Evolutionary conservation across 23 tunicate species (phyloP).

Genomic region (Styela plicata): DNA sequence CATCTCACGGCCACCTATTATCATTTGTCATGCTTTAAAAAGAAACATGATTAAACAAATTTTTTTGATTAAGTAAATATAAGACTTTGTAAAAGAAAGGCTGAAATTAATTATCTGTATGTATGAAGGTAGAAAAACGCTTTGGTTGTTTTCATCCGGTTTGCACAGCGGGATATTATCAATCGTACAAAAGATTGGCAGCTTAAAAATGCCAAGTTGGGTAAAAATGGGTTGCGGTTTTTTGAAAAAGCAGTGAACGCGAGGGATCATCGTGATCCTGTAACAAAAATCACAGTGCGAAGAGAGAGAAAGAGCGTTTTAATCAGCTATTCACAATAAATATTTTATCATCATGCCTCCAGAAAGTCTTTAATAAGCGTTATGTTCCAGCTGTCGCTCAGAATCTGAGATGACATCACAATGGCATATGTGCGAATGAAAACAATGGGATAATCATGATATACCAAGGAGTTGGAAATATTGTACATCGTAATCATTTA

Average conservation of each 20-base stretch:
- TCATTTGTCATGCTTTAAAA: no score
- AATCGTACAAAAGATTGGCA: constrained; percentile 14
- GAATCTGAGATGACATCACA: not conserved
- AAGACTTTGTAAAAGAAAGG: no score
- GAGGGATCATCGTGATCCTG: constrained; percentile 20
- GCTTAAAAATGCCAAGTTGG: constrained; percentile 23
- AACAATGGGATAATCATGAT: not conserved
- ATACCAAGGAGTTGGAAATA: no score
- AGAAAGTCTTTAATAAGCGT: no score
- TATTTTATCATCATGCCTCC: no score
- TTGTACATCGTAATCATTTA: no score
- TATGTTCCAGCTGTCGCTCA: no score
- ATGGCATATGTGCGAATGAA: not conserved
- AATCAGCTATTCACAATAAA: not conserved
- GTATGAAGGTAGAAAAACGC: constrained; percentile 31
- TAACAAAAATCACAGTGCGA: constrained; percentile 34
- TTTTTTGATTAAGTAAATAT: no score
- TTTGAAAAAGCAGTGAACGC: constrained; percentile 16
- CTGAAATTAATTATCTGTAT: not conserved
- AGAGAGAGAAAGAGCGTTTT: constrained; percentile 1
- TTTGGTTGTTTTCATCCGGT: constrained; percentile 26
- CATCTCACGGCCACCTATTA: no score
- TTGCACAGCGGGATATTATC: constrained; percentile 27
- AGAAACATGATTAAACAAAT: no score
- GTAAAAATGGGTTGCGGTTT: not conserved